Evolutionary conservation across 2,888 invertebrate genomes (phyloP).

Genomic region (Ormyrus thymus): DNA sequence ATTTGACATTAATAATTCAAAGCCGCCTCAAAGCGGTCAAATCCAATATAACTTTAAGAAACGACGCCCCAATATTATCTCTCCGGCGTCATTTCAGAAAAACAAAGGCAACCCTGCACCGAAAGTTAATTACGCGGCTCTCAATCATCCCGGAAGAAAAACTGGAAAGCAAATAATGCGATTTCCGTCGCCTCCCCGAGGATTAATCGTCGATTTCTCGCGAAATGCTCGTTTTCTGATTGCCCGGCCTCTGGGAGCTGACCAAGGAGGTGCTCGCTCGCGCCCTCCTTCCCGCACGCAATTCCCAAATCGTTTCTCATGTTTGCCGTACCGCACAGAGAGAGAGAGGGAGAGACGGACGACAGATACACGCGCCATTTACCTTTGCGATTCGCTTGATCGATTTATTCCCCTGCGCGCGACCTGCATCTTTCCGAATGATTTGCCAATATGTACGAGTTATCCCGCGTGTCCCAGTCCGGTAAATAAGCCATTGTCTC

Average conservation of each 20-base stretch:
- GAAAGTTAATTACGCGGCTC: conserved; percentile 14
- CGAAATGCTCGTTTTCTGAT: conserved; percentile 61
- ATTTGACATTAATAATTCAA: no score
- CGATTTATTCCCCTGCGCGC: conserved; percentile 30
- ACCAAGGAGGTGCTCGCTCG: conserved; percentile 52
- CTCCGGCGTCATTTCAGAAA: no score
- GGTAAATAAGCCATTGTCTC: conserved; percentile 32
- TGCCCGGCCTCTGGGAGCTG: conserved; percentile 63
- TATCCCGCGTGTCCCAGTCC: neutral
- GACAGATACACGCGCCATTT: conserved; percentile 57
- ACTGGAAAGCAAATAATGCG: no score
- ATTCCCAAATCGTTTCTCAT: conserved; percentile 65
- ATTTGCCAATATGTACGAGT: conserved; percentile 19
- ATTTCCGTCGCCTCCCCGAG: conserved; percentile 55
- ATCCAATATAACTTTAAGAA: no score
- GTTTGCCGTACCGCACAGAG: conserved; percentile 54
- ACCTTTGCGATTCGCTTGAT: conserved; percentile 48
- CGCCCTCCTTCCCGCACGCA: conserved; percentile 49
- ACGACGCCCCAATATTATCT: no score
- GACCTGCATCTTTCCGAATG: conserved; percentile 42
- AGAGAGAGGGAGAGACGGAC: neutral
- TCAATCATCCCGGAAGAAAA: no score
- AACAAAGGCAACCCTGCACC: conserved; percentile 10
- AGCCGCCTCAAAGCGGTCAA: no score
- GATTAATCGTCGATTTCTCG: conserved; percentile 64